phyloP scores from a whole-genome alignment of 2,797 vertebrate species.

The Melanogrammus aeglefinus region DNA sequence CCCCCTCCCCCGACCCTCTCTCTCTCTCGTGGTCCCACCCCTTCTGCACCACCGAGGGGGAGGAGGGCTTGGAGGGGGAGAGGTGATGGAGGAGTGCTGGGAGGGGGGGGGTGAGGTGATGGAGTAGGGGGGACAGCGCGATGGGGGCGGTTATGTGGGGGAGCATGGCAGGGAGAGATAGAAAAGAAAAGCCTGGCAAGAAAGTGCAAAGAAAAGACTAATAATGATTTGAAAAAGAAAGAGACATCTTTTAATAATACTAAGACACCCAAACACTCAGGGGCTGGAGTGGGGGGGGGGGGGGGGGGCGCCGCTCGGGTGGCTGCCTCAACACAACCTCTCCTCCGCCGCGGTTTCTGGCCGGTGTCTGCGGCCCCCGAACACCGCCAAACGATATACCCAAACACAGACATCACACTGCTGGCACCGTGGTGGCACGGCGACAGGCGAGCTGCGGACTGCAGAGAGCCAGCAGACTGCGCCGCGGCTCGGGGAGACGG shows the following conservation, averaged over 20 bases:
- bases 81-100: constrained; percentile 35
- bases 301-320: too few species aligned
- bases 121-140: constrained; percentile 42
- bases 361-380: background rate
- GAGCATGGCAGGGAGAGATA: background rate
- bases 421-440: background rate
- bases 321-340: background rate
- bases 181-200: background rate
- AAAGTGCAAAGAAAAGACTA: constrained; percentile 20
- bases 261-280: background rate
- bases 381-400: background rate
- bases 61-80: constrained; percentile 10
- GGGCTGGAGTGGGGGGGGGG: background rate
- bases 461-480: background rate
- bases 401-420: constrained; percentile 3
- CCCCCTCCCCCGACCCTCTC: constrained; percentile 11
- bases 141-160: constrained; percentile 44
- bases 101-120: constrained; percentile 47
- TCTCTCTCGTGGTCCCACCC: constrained; percentile 22
- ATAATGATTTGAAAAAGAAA: background rate
- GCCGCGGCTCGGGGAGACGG: background rate
- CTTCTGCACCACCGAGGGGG: constrained; percentile 51
- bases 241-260: background rate
- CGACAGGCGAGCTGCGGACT: background rate
- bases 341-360: background rate